These are phyloP conservation scores for Epistrophella euchroma DNA, from an alignment of 2,888 invertebrate species.

Conservation along the genomic window DNA sequence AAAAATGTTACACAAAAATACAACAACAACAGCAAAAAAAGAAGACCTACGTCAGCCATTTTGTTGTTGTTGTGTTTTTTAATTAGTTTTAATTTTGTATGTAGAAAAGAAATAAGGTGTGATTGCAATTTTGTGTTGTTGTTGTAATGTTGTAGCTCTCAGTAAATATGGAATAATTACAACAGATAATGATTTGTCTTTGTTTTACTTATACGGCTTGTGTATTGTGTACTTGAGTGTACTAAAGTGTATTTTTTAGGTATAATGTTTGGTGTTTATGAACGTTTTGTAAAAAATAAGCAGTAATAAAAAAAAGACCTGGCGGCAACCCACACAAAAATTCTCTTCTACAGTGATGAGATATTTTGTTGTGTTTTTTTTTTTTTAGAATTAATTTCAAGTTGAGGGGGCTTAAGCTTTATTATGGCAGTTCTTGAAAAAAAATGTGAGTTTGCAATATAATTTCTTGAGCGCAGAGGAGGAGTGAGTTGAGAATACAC, in stretches of 20 bases:
- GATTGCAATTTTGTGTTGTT: constrained; percentile 46
- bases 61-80: constrained; percentile 31
- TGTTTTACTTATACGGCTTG: constrained; percentile 1
- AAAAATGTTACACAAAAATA: background rate
- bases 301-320: background rate
- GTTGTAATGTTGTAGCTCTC: constrained; percentile 9
- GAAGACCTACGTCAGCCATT: constrained; percentile 25
- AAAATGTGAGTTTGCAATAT: background rate
- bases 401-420: constrained; percentile 23
- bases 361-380: background rate
- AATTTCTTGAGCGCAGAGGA: background rate
- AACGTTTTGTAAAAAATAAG: constrained; percentile 1
- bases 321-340: constrained; percentile 8
- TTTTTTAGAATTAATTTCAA: background rate
- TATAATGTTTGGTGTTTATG: constrained; percentile 2
- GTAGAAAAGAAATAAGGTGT: constrained; percentile 40
- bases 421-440: background rate
- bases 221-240: constrained; percentile 24
- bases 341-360: background rate
- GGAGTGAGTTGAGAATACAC: background rate
- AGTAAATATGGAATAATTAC: constrained; percentile 31
- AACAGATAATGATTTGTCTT: constrained; percentile 32
- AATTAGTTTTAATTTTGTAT: constrained; percentile 47
- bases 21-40: constrained; percentile 21
- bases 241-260: constrained; percentile 7